Evolutionary conservation across 1,140 invertebrate genomes (phyloP), one percentile per base, ranked within the genome.

Genomic region (Ditylenchus dipsaci): DNA sequence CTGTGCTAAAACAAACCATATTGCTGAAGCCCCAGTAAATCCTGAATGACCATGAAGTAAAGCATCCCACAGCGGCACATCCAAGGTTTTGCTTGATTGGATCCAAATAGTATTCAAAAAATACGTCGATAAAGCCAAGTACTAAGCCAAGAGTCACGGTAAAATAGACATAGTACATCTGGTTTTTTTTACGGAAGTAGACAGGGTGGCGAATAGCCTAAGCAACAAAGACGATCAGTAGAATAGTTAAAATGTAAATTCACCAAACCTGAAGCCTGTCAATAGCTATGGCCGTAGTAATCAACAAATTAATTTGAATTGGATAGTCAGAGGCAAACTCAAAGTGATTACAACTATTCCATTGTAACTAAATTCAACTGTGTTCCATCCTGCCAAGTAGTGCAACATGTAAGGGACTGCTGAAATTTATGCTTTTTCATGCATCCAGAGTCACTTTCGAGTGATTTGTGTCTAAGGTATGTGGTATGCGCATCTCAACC

Each of bases 11-110:
- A n/a, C n/a, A n/a, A n/a, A 72, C 71, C 71, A 73, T 71, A 62
- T 73, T 73, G 29, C 74, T 73, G 11, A 45, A 33, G 1, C 71
- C 71, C 71, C 71, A 73, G 49, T 73, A 73, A 17, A 21, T 19
- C 21, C 67, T 21, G 33, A 76, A 73, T 8, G n/a, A 13, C 8
- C 21, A 11, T 15, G 26, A 26, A 11, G 30, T 71, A 38, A 73
- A 73, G 47, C 71, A 73, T 26, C 71, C 71, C 21, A 76, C 74
- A 15, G 71, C 71, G n/a, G 71, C 71, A 43, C 71, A 73, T 1
- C 72, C 72, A 13, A 11, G 62, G 27, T 67, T 38, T 13, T 29
- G n/a, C 23, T 17, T 23, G n/a, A 76, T 17, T 8, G 67, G 74
- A 23, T 26, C 15, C 69, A 73, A 9, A 21, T 30, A 26, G 73